Conservation (phyloP, 2,888 invertebrate species). For the Oxyteleia sp. region DNA sequence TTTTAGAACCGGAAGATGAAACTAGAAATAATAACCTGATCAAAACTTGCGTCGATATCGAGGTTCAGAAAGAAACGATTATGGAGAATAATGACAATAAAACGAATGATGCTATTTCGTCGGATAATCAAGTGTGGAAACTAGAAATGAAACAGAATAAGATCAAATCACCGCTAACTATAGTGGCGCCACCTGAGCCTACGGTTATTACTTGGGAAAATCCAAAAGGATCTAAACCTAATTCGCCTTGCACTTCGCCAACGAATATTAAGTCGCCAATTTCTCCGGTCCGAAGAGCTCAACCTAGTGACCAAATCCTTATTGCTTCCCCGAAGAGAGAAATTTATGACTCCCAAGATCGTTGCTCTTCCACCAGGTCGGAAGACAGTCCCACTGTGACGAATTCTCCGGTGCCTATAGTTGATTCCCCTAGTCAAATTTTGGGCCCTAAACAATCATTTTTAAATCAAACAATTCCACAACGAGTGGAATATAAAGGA, state of each 20-base stretch:
- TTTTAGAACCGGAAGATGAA: conserved; percentile 47
- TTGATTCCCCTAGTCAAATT: conserved; percentile 79
- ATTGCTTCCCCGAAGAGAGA: conserved; percentile 85
- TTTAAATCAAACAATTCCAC: conserved; percentile 60
- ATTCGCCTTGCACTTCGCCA: conserved; percentile 46
- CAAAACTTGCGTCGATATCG: conserved; percentile 58
- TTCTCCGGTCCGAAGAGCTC: conserved; percentile 75
- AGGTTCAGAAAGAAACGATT: conserved; percentile 45
- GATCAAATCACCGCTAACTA: conserved; percentile 76
- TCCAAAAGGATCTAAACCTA: conserved; percentile 42
- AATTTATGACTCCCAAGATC: conserved; percentile 76
- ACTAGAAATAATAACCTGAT: conserved; percentile 41
- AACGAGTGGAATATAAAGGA: conserved; percentile 57
- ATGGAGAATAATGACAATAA: conserved; percentile 60
- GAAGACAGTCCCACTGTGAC: conserved; percentile 42
- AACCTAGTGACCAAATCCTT: conserved; percentile 84
- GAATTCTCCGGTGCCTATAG: conserved; percentile 81
- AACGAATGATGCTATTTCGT: conserved; percentile 47
- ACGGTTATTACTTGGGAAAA: conserved; percentile 32
- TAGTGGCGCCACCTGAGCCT: conserved; percentile 54
- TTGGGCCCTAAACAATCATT: conserved; percentile 66
- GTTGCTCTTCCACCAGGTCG: conserved; percentile 72
- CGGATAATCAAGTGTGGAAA: conserved; percentile 56
- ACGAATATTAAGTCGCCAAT: conserved; percentile 12
- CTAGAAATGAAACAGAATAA: conserved; percentile 52